Conservation (phyloP, 2,113 vertebrate genomes). For the Rhinopomastus cyanomelas region DNA sequence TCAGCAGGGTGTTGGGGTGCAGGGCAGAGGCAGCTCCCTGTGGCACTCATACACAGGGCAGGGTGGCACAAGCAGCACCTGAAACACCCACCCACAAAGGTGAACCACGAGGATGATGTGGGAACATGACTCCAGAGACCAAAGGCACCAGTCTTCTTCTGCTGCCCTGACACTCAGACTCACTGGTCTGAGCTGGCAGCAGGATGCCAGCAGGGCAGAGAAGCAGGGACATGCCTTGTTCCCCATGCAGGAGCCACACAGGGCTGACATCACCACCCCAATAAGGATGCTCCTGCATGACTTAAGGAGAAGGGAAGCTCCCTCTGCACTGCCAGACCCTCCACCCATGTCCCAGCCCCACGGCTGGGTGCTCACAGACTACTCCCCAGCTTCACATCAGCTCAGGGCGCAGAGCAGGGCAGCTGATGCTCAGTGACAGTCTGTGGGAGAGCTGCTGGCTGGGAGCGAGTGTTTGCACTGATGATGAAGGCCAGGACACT, state of each 20-base stretch:
- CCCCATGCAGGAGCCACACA: not conserved
- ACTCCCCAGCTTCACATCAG: not conserved
- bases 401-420: not conserved
- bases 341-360: not conserved
- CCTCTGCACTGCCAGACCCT: not conserved
- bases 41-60: not conserved
- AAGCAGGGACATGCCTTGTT: accelerated
- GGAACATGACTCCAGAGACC: not conserved
- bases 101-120: not conserved
- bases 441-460: not conserved
- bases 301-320: not conserved
- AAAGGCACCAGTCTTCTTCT: not conserved
- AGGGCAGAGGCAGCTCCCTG: not conserved
- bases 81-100: not conserved
- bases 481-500: slow-evolving; percentile 37
- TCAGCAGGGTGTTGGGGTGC: not conserved
- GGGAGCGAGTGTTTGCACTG: not conserved
- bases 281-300: accelerated
- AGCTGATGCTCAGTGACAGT: not conserved
- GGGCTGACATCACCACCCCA: not conserved
- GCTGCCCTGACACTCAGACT: not conserved
- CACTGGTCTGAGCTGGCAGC: not conserved
- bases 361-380: not conserved
- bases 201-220: not conserved
- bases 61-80: not conserved